phyloP scores from a whole-genome alignment of 2,797 vertebrate species.

The Schizopygopsis pylzovi region DNA sequence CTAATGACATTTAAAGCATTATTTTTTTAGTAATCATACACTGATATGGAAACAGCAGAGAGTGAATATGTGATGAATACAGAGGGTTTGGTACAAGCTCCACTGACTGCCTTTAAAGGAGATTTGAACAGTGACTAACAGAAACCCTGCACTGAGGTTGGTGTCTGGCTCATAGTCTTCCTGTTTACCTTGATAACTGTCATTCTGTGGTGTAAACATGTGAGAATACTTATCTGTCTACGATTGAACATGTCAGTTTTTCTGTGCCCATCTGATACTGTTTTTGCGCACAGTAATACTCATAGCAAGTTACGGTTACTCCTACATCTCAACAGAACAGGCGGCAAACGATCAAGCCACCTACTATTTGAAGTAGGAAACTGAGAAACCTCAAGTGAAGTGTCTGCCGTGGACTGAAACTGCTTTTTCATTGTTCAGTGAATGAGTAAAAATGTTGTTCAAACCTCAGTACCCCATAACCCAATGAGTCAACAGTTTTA shows the following conservation, averaged over 20 bases:
- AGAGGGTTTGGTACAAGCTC: background rate
- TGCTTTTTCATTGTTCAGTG: slow-evolving; percentile 42
- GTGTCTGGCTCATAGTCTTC: slow-evolving; percentile 55
- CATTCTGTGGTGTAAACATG: slow-evolving; percentile 53
- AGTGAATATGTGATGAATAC: background rate
- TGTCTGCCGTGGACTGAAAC: slow-evolving; percentile 48
- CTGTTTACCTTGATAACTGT: slow-evolving; percentile 62
- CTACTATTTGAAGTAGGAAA: slow-evolving; percentile 50
- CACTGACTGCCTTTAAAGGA: slow-evolving; percentile 22
- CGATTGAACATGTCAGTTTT: slow-evolving; percentile 1
- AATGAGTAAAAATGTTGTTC: slow-evolving; percentile 67
- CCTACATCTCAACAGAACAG: slow-evolving; percentile 27
- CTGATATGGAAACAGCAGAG: background rate
- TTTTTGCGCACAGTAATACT: no score
- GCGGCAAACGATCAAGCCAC: background rate
- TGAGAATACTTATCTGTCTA: slow-evolving; percentile 28
- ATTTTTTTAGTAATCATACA: background rate
- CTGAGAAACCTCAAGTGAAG: slow-evolving; percentile 59
- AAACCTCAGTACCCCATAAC: slow-evolving; percentile 56
- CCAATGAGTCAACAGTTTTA: slow-evolving; percentile 53
- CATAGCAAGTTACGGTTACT: background rate
- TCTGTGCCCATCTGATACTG: slow-evolving; percentile 11
- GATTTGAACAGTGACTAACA: slow-evolving; percentile 40
- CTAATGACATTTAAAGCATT: background rate
- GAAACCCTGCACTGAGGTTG: slow-evolving; percentile 56